A percentile compares a stretch with the other conserved stretches of the same genome.
phyloP scores from a whole-genome alignment of 1,140 invertebrate genomes.

The Trigoniulus corallinus region DNA sequence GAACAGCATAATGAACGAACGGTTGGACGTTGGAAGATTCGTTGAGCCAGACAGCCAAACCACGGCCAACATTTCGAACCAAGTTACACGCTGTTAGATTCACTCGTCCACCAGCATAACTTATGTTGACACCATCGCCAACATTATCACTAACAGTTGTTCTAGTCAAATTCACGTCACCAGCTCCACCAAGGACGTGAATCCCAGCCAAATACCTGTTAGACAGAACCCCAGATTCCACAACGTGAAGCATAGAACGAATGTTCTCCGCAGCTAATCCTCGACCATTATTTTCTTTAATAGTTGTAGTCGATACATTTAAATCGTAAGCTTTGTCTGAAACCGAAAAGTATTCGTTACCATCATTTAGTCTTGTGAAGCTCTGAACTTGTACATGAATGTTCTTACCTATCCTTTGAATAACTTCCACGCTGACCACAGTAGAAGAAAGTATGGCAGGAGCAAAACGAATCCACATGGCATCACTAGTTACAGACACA shows the following conservation, averaged over 20 bases:
- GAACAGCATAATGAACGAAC: slow-evolving; percentile 61
- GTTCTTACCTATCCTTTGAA: neutral
- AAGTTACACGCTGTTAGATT: slow-evolving; percentile 68
- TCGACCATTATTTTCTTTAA: slow-evolving; percentile 79
- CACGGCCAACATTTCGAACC: slow-evolving; percentile 53
- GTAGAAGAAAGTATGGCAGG: neutral
- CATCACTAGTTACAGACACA: slow-evolving; percentile 53
- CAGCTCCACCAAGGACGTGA: slow-evolving; percentile 64
- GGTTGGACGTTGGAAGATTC: slow-evolving; percentile 62
- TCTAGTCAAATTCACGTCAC: slow-evolving; percentile 82
- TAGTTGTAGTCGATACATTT: slow-evolving; percentile 62
- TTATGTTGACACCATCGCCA: slow-evolving; percentile 62
- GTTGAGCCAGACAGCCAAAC: slow-evolving; percentile 75
- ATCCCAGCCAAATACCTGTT: slow-evolving; percentile 77
- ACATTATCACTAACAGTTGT: slow-evolving; percentile 77
- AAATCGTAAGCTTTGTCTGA: slow-evolving; percentile 67
- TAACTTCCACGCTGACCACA: neutral
- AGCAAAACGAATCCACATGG: slow-evolving; percentile 54
- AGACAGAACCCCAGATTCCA: slow-evolving; percentile 60
- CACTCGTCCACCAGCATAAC: slow-evolving; percentile 71
- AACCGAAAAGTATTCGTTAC: slow-evolving; percentile 11
- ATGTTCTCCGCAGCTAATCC: slow-evolving; percentile 74
- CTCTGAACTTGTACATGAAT: neutral
- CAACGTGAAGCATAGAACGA: slow-evolving; percentile 58
- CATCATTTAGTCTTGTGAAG: slow-evolving; percentile 5